phyloP scores from a whole-genome alignment of 2,888 invertebrate species.

The Scrobipalpa atriplicella region DNA sequence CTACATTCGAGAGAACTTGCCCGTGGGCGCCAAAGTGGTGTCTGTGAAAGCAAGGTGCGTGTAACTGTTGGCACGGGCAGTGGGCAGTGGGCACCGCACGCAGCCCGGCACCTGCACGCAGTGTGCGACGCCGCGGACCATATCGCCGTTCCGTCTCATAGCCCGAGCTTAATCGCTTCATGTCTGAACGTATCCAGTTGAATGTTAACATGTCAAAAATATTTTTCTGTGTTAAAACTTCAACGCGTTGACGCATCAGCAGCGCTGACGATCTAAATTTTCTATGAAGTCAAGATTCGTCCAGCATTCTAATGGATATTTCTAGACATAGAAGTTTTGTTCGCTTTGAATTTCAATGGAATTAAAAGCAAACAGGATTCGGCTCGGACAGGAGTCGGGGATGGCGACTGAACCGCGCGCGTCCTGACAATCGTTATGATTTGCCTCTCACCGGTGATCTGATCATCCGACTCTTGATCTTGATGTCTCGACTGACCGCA shows the following conservation, averaged over 20 bases:
- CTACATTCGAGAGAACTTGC: conserved; percentile 98
- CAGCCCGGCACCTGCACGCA: conserved; percentile 81
- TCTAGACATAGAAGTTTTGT: neutral
- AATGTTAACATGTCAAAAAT: neutral
- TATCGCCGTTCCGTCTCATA: conserved; percentile 32
- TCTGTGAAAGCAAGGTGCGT: conserved; percentile 99
- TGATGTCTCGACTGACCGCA: conserved; percentile 64
- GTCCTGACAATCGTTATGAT: conserved; percentile 61
- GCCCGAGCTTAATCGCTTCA: neutral
- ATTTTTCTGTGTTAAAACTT: neutral
- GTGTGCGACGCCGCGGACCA: conserved; percentile 57
- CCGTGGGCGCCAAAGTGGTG: conserved; percentile 98
- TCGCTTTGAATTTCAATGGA: neutral
- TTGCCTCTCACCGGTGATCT: conserved; percentile 78
- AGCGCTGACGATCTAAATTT: neutral
- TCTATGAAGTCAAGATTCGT: neutral
- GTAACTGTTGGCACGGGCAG: conserved; percentile 75
- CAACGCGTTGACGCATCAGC: neutral
- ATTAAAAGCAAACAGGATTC: conserved; percentile 1
- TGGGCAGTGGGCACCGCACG: conserved; percentile 81
- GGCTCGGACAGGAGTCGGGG: neutral
- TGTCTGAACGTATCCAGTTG: neutral
- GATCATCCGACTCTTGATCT: conserved; percentile 68
- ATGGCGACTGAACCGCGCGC: conserved; percentile 67
- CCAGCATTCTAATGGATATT: neutral